These are phyloP conservation scores for Conger conger DNA, from an alignment of 2,113 vertebrate genomes.

Conservation along the genomic window DNA sequence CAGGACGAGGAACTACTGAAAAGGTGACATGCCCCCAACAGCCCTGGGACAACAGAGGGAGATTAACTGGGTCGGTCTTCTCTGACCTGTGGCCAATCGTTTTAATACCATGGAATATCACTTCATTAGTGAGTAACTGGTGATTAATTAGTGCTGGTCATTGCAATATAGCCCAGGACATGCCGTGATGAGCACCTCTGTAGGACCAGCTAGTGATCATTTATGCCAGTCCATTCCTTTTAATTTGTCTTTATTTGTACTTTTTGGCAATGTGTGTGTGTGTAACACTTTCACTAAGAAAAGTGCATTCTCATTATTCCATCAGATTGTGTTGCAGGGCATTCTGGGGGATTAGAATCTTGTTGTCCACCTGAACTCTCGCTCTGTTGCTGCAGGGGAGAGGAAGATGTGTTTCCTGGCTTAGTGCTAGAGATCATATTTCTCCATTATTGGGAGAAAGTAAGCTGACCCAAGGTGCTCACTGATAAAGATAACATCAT, in stretches of 20 bases:
- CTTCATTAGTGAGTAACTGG: not conserved
- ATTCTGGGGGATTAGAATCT: not conserved
- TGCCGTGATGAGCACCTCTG: not conserved
- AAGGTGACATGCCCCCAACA: not conserved
- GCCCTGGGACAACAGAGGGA: not conserved
- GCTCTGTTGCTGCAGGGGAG: not conserved
- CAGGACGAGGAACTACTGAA: not conserved
- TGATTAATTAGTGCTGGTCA: conserved; percentile 20
- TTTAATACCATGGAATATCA: conserved; percentile 13
- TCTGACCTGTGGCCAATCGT: conserved; percentile 8
- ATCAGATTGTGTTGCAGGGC: not conserved
- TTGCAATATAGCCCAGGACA: not conserved
- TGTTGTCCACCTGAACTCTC: no score
- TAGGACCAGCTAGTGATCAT: not conserved
- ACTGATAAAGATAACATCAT: not conserved
- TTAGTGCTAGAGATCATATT: not conserved
- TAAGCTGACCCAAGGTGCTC: not conserved
- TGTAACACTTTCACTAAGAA: not conserved
- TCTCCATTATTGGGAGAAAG: conserved; percentile 9
- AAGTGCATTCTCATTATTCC: conserved; percentile 19
- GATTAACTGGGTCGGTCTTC: not conserved
- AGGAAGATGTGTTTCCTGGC: not conserved
- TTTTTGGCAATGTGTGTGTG: not conserved
- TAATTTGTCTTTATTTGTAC: not conserved
- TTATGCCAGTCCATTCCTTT: not conserved